These are phyloP conservation scores for Drosophila insularis DNA, from an alignment of 1,140 invertebrate genomes.

Conservation along the genomic window DNA sequence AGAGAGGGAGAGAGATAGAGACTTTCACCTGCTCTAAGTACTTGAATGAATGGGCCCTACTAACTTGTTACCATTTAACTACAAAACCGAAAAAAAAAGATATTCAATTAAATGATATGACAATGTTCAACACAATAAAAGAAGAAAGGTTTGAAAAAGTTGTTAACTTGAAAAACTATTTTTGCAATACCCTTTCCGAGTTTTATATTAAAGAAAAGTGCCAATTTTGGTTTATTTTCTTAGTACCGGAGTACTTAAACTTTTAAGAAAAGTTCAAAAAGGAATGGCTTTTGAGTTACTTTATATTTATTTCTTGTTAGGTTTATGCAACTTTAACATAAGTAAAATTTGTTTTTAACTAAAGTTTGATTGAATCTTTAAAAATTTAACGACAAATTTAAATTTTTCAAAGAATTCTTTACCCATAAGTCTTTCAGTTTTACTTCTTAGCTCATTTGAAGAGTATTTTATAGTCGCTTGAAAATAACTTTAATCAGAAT, in stretches of 20 bases:
- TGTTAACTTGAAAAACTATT: background rate
- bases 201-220: too few species aligned
- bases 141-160: background rate
- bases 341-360: too few species aligned
- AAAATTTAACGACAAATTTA: too few species aligned
- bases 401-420: too few species aligned
- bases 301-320: too few species aligned
- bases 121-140: background rate
- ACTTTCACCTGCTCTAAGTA: slow-evolving; percentile 61
- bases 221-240: too few species aligned
- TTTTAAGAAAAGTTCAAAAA: too few species aligned
- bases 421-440: too few species aligned
- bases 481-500: background rate
- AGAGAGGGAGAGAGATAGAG: background rate
- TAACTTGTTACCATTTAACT: slow-evolving; percentile 15
- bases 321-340: too few species aligned
- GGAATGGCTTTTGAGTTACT: too few species aligned
- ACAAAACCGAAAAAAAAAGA: background rate
- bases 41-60: slow-evolving; percentile 16
- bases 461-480: background rate
- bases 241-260: too few species aligned
- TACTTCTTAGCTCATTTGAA: background rate
- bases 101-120: slow-evolving; percentile 11
- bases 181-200: background rate
- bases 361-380: too few species aligned